phyloP scores from a whole-genome alignment of 2,113 vertebrate genomes.

The Cololabis saira region DNA sequence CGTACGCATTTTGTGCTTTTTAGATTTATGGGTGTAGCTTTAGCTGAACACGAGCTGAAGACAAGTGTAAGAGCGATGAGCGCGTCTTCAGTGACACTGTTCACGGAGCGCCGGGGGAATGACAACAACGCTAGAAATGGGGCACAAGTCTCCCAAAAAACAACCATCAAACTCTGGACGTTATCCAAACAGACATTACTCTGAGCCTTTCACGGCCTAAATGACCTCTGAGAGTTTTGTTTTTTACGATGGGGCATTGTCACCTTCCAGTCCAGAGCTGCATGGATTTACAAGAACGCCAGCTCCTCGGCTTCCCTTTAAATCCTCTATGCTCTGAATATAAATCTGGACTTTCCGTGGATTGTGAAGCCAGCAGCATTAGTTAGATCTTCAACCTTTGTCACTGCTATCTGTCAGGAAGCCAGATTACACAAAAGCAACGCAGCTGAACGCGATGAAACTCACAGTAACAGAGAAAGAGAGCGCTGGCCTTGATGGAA shows the following conservation, averaged over 20 bases:
- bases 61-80: not conserved
- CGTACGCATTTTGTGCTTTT: conserved; percentile 73
- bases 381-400: too few species aligned
- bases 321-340: too few species aligned
- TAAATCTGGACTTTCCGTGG: too few species aligned
- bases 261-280: too few species aligned
- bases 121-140: conserved; percentile 15
- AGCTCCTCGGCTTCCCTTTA: too few species aligned
- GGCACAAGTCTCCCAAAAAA: conserved; percentile 15
- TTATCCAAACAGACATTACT: not conserved
- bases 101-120: not conserved
- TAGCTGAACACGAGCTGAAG: not conserved
- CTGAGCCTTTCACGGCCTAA: not conserved
- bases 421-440: too few species aligned
- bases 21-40: conserved; percentile 33
- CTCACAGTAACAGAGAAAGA: too few species aligned
- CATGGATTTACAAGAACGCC: too few species aligned
- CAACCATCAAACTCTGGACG: conserved; percentile 14
- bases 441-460: too few species aligned
- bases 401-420: too few species aligned
- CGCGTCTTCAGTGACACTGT: not conserved
- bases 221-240: not conserved
- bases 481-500: too few species aligned
- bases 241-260: not conserved
- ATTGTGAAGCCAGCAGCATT: too few species aligned